Evolutionary conservation across 1,140 invertebrate genomes (phyloP).

Genomic region (Penaeus chinensis): DNA sequence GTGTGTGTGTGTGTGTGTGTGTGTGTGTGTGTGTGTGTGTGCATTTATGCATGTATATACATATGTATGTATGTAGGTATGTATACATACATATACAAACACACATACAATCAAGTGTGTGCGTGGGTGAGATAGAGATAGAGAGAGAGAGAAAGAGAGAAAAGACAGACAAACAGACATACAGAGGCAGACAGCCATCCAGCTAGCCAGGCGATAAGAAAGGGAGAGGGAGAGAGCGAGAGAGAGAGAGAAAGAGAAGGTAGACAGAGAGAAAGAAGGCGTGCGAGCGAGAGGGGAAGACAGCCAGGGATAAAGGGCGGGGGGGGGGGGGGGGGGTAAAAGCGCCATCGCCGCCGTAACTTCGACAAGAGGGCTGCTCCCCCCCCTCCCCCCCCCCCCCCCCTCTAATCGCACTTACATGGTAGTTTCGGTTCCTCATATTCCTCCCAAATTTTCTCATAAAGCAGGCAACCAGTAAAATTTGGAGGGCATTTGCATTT

Average conservation of each 20-base stretch:
- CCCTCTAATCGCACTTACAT: constrained; percentile 46
- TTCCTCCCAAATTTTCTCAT: constrained; percentile 61
- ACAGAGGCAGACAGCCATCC: constrained; percentile 21
- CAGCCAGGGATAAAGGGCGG: not conserved
- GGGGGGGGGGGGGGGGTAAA: not conserved
- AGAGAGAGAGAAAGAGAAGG: constrained; percentile 30
- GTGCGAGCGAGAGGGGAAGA: not conserved
- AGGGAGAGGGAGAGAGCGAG: not conserved
- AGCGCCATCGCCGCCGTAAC: constrained; percentile 33
- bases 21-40: too few species aligned
- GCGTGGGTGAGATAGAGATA: too few species aligned
- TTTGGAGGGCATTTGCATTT: constrained; percentile 61
- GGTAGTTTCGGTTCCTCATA: constrained; percentile 50
- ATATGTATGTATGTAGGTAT: too few species aligned
- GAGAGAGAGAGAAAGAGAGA: too few species aligned
- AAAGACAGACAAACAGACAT: constrained; percentile 14
- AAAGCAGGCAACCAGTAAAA: constrained; percentile 59
- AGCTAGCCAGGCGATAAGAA: not conserved
- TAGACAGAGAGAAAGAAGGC: not conserved
- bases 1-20: too few species aligned
- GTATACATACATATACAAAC: too few species aligned
- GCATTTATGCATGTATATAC: too few species aligned
- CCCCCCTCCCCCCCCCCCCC: not conserved
- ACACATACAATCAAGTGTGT: too few species aligned
- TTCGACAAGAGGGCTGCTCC: constrained; percentile 26